Conservation (phyloP, 2,113 vertebrate genomes). For the Zosterops lateralis region DNA sequence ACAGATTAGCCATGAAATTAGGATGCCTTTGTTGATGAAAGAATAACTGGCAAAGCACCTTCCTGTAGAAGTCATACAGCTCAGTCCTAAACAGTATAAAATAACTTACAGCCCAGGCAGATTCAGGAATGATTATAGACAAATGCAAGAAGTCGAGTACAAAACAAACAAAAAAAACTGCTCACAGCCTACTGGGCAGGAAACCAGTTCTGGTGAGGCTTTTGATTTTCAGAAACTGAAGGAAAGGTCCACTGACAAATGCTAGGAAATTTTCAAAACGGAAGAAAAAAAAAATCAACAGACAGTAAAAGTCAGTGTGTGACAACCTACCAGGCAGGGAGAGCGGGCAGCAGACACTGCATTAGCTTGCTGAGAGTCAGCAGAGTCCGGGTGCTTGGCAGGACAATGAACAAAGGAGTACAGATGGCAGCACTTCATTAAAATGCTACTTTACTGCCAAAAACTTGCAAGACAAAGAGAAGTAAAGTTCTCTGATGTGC, state of each 20-base stretch:
- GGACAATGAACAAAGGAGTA: conserved; percentile 16
- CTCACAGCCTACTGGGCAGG: neutral
- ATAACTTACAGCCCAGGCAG: conserved; percentile 50
- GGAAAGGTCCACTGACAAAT: neutral
- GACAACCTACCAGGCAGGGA: neutral
- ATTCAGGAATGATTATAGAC: conserved; percentile 30
- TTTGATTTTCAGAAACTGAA: neutral
- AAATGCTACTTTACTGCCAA: conserved; percentile 68
- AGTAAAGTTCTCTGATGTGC: conserved; percentile 61
- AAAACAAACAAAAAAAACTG: neutral
- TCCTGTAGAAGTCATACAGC: conserved; percentile 37
- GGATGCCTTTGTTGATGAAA: conserved; percentile 44
- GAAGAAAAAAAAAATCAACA: neutral
- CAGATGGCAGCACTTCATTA: conserved; percentile 56
- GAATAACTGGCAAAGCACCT: conserved; percentile 52
- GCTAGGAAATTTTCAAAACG: neutral
- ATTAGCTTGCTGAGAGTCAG: conserved; percentile 20
- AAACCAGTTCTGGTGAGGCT: neutral
- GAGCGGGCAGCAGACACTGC: neutral
- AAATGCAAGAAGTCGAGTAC: neutral
- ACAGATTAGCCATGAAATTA: conserved; percentile 60
- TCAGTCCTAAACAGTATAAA: conserved; percentile 40
- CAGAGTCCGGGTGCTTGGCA: neutral
- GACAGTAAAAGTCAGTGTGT: neutral
- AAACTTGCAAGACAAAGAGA: conserved; percentile 44